Conservation (phyloP, 1,140 invertebrate species). For the Colletes gigas region DNA sequence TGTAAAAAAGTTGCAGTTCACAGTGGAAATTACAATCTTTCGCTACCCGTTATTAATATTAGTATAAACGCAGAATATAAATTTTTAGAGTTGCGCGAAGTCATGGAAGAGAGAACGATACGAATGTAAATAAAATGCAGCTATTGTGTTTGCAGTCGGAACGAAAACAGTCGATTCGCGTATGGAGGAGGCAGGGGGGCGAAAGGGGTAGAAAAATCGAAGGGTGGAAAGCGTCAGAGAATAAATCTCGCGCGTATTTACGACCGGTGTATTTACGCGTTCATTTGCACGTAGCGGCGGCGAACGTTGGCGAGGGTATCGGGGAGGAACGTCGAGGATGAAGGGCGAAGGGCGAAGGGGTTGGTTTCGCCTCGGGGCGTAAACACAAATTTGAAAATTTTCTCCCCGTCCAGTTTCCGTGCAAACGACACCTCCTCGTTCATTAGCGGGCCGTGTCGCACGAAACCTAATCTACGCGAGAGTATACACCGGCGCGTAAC, state of each 20-base stretch:
- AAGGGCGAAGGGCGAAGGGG: slow-evolving; percentile 12
- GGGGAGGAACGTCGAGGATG: background rate
- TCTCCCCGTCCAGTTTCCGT: slow-evolving; percentile 52
- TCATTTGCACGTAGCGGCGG: slow-evolving; percentile 40
- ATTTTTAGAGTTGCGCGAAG: background rate
- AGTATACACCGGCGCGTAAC: slow-evolving; percentile 24
- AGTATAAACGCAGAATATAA: too few relatives aligned
- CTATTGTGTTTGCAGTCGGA: background rate
- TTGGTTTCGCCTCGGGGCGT: slow-evolving; percentile 42
- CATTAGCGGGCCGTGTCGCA: slow-evolving; percentile 72
- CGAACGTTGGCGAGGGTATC: slow-evolving; percentile 14
- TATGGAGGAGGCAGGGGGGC: background rate
- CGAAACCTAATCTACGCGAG: slow-evolving; percentile 66
- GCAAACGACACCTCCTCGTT: slow-evolving; percentile 72
- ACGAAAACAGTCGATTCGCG: background rate
- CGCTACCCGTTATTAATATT: too few relatives aligned
- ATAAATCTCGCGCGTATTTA: slow-evolving; percentile 59
- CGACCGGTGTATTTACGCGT: slow-evolving; percentile 55
- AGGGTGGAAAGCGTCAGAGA: background rate
- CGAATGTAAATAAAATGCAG: background rate
- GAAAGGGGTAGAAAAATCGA: background rate
- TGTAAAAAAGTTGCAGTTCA: too few relatives aligned
- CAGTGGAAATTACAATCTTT: too few relatives aligned
- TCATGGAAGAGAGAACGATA: background rate
- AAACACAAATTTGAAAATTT: slow-evolving; percentile 68